Evolutionary conservation across 2,797 vertebrate genomes (phyloP), one percentile per base, ranked within the genome.

Genomic region (Chiloscyllium punctatum): DNA sequence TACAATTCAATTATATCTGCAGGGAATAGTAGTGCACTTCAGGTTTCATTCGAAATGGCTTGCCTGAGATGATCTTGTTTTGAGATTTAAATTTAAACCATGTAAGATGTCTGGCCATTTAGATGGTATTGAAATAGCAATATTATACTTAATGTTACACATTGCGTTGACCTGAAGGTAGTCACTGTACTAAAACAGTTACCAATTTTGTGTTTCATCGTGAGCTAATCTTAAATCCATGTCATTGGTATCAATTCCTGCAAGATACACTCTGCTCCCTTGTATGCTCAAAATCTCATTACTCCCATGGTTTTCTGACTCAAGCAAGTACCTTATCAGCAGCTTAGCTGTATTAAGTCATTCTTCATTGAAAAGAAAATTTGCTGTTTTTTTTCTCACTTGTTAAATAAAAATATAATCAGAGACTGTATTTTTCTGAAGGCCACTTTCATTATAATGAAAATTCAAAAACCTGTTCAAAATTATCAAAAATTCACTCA

Each of bases 1-100:
- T 57, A 53, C 94, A 95, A 74, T 77, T 95, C 94, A 95, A 95
- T 95, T 77, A 53, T 77, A 33, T 77, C 94, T 53, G 71, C 69
- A 57, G 71, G 71, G 94, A 95, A 77, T 77, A 57, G 48, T 77
- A 25, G 51, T 53, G 71, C 71, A 95, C 71, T 94, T 48, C 69
- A 68, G 3, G 51, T 72, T 69, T 71, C 69, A 94, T 94, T 94
- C 72, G 42, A 74, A 72, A 53, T 74, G 48, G 94, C 25, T 5
- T 94, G 42, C 48, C 16, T 72, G 42, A 74, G 94, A 69, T 33
- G 42, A 30, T 72, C 11, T 51, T 94, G 68, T 94, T 94, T 68
- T 94, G 13, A 69, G 15, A 95, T 95, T 94, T 53, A 30, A 53
- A 72, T 94, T 74, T 94, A 33, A 74, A 13, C 71, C 42, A 16